Base-by-base conservation (phyloP, 1,140 invertebrate genomes). In the Drosophila arizonae region DNA sequence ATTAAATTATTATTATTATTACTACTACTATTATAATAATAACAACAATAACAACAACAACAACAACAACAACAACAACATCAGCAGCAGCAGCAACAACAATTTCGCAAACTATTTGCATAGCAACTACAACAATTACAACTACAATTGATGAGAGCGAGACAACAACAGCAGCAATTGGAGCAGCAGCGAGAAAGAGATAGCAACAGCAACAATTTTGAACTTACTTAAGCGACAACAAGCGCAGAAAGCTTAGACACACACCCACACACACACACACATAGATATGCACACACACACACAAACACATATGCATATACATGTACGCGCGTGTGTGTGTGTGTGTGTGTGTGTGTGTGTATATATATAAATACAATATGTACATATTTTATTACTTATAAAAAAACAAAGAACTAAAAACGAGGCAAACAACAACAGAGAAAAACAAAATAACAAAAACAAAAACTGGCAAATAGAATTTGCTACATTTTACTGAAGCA, bases 1-100 rank as follows among this genome's bases (percentile, higher is more conserved):
- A 82, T 90, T 90, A 91, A 90, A 90, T 82, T 91, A 91, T 84
- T 91, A 91, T 89, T 91, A 91, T 87, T 91, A 86, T 66, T 91
- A 91, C 78, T 89, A 91, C 86, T 89, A 90, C 79, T 90, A 91
- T 64, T 89, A 91, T 73, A 82, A 91, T 76, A 89, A 82, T 90
- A 85, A 88, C 72, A 85, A 90, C 72, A 84, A 90, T 61, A 84
- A 81, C 64, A 79, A 77, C 73, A 87, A 72, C 72, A 90, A 77
- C 72, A 70, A 79, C 70, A 67, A 52, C 43, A 78, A 48, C 54
- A 66, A 43, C 62, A 74, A 17, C 43, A 46, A 4, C 43, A 43
- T 56, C 57, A 64, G 73, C 21, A 43, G 57, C 57, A 64, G 73
- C 21, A 55, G 71, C 57, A 80, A 39, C 60, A 75, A 13, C 71